These are phyloP conservation scores for Lomographa bimaculata DNA, from an alignment of 2,888 invertebrate genomes.

Conservation along the genomic window DNA sequence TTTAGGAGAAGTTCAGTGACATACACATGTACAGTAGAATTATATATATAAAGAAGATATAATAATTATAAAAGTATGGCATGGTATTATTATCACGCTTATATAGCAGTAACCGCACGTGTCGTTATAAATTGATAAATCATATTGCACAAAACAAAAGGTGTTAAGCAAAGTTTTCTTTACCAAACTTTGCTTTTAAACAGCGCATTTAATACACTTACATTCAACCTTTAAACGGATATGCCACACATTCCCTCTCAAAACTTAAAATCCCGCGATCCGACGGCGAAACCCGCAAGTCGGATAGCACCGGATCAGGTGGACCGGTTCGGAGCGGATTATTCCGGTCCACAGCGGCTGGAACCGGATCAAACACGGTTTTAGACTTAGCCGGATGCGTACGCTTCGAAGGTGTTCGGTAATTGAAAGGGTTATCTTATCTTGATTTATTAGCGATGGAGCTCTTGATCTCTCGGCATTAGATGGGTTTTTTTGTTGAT, in stretches of 20 bases:
- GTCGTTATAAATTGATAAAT: no score
- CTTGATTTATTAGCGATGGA: conserved; percentile 25
- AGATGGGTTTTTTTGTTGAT: neutral
- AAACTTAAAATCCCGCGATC: conserved; percentile 35
- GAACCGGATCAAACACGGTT: conserved; percentile 77
- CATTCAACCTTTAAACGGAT: neutral
- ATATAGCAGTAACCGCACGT: no score
- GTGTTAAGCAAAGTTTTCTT: no score
- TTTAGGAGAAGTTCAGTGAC: no score
- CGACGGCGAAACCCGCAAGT: conserved; percentile 60
- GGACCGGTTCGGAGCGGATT: conserved; percentile 58
- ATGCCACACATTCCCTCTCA: conserved; percentile 7
- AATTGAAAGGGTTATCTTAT: conserved; percentile 43
- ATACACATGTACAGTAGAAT: no score
- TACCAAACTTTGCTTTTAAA: no score
- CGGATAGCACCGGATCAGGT: conserved; percentile 74
- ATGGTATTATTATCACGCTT: no score
- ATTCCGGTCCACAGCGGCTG: conserved; percentile 70
- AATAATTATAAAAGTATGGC: no score
- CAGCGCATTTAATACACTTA: neutral
- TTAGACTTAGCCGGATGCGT: conserved; percentile 68
- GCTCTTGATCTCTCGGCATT: conserved; percentile 15
- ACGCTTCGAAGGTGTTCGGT: conserved; percentile 51
- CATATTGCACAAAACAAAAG: no score
- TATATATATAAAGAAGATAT: no score